phyloP scores from a whole-genome alignment of 2,797 vertebrate species.

The Pteropus rufus region DNA sequence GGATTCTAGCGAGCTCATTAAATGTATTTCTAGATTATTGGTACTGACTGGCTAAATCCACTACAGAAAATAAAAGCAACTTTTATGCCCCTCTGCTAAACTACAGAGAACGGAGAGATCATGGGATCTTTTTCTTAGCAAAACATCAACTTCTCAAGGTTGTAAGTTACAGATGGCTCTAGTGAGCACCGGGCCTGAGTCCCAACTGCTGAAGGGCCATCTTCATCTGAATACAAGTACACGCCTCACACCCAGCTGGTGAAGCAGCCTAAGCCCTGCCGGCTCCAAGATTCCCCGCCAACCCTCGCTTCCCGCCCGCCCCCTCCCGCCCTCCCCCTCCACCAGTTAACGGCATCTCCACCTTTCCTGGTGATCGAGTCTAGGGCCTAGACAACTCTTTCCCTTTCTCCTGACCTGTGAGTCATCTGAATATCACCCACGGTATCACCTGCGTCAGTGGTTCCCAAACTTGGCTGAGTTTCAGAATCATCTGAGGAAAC shows the following conservation, averaged over 20 bases:
- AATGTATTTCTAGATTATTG: background rate
- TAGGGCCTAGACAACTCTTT: background rate
- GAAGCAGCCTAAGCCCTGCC: background rate
- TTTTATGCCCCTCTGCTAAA: constrained; percentile 29
- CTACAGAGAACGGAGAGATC: background rate
- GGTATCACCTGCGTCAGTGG: background rate
- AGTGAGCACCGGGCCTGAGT: background rate
- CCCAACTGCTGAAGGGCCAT: background rate
- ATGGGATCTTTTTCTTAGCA: background rate
- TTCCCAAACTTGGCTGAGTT: background rate
- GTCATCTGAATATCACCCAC: too few relatives aligned
- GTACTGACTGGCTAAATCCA: background rate
- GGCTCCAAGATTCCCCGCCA: background rate
- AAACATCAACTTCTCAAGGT: background rate
- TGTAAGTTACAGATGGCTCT: background rate
- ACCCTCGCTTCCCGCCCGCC: too few relatives aligned
- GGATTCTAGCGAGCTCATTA: background rate
- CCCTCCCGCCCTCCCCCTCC: too few relatives aligned
- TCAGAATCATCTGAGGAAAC: background rate
- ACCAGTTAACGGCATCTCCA: fast-evolving
- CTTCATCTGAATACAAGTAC: background rate
- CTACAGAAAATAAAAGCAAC: constrained; percentile 11
- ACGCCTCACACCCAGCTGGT: too few relatives aligned
- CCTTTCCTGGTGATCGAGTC: background rate
- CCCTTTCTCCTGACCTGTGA: background rate